Conservation (phyloP, 1,140 invertebrate species). For the Elymnias hypermnestra region DNA sequence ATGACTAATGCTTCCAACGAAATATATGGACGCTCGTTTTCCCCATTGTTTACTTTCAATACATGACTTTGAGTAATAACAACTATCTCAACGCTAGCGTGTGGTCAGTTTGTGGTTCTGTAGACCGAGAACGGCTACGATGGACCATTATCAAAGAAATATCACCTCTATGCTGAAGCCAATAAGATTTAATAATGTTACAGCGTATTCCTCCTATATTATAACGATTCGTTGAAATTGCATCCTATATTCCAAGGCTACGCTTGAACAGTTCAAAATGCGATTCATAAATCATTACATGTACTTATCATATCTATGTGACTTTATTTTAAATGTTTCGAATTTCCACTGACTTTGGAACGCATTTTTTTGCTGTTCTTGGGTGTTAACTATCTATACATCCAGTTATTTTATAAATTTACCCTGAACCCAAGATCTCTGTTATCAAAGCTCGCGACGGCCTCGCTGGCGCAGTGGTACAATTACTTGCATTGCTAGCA, state of each 20-base stretch:
- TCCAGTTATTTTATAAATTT: too few species aligned
- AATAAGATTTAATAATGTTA: background rate
- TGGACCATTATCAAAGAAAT: slow-evolving; percentile 5
- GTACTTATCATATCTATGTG: too few species aligned
- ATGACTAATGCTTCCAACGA: slow-evolving; percentile 24
- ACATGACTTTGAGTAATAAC: slow-evolving; percentile 35
- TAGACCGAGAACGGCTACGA: slow-evolving; percentile 4
- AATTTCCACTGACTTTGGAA: too few species aligned
- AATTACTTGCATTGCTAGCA: too few species aligned
- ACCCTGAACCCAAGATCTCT: too few species aligned
- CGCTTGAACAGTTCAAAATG: slow-evolving; percentile 7
- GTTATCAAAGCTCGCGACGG: too few species aligned
- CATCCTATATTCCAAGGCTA: slow-evolving; percentile 16
- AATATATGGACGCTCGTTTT: slow-evolving; percentile 19
- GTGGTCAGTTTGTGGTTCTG: slow-evolving; percentile 26
- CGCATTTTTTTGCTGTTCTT: too few species aligned
- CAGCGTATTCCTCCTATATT: slow-evolving; percentile 5
- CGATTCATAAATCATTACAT: slow-evolving; percentile 7
- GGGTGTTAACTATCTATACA: too few species aligned
- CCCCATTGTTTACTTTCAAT: slow-evolving; percentile 32
- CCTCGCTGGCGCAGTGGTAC: too few species aligned
- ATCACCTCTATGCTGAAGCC: background rate
- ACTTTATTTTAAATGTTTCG: too few species aligned
- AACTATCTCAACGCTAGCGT: slow-evolving; percentile 22
- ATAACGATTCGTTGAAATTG: slow-evolving; percentile 15